Conservation (phyloP, 2,113 vertebrate genomes). For the Eclectus roratus region DNA sequence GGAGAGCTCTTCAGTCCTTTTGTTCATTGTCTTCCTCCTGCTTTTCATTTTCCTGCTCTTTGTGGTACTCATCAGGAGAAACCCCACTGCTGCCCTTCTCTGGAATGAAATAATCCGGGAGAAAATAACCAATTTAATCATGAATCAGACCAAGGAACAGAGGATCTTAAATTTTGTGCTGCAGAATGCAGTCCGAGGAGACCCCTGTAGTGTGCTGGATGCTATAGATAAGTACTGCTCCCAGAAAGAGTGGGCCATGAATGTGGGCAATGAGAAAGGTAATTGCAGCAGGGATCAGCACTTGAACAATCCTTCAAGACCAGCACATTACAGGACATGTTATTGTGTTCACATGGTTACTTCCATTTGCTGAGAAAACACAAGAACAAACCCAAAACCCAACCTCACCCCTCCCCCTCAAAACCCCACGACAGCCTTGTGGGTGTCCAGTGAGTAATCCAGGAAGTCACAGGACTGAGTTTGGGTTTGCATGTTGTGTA, state of each 20-base stretch:
- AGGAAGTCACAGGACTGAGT: not conserved
- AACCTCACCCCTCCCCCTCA: not conserved
- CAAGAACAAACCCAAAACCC: not conserved
- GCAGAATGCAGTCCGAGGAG: constrained; percentile 78
- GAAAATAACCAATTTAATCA: constrained; percentile 64
- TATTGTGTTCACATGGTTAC: not conserved
- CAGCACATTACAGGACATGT: not conserved
- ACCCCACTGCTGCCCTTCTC: constrained; percentile 16
- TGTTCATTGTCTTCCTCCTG: constrained; percentile 20
- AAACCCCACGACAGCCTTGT: not conserved
- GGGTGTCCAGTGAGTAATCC: not conserved
- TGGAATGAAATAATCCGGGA: constrained; percentile 62
- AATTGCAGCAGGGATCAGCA: not conserved
- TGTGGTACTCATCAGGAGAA: constrained; percentile 37
- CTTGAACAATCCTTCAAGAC: not conserved
- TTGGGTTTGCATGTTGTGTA: not conserved
- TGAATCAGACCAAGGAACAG: constrained; percentile 71
- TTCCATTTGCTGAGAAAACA: not conserved
- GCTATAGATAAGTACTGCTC: constrained; percentile 83
- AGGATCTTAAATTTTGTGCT: constrained; percentile 80
- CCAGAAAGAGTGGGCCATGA: constrained; percentile 88
- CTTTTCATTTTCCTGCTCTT: constrained; percentile 46
- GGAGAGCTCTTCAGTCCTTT: constrained; percentile 43
- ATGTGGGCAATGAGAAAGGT: constrained; percentile 88
- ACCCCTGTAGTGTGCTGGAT: constrained; percentile 80